phyloP scores from a whole-genome alignment of 2,888 invertebrate genomes.

The Trachelus tabidus region DNA sequence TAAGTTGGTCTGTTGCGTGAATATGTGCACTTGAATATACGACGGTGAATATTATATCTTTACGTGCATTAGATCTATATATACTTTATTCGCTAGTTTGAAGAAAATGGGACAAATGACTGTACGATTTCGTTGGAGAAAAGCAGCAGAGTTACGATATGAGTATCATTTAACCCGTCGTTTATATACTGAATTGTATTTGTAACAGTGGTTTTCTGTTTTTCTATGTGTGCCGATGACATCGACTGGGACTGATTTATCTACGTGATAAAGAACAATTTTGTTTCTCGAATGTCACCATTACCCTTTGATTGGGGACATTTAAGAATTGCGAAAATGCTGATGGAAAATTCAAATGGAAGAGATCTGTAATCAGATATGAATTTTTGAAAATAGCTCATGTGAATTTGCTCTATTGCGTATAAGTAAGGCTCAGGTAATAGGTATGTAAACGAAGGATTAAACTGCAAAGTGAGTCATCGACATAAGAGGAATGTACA shows the following conservation, averaged over 20 bases:
- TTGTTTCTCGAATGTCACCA: too few relatives aligned
- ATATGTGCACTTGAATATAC: neutral
- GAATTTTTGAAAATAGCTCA: too few relatives aligned
- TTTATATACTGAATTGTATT: neutral
- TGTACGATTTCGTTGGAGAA: too few relatives aligned
- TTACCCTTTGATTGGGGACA: too few relatives aligned
- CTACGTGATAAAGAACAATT: too few relatives aligned
- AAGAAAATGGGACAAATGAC: neutral
- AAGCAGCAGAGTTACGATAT: too few relatives aligned
- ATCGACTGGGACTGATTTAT: too few relatives aligned
- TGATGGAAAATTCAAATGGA: too few relatives aligned
- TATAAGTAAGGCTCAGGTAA: neutral
- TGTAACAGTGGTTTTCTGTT: too few relatives aligned
- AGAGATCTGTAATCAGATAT: too few relatives aligned
- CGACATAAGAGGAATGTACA: neutral
- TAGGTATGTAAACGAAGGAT: neutral
- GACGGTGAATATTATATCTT: neutral
- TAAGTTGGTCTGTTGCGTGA: neutral
- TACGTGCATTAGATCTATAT: neutral
- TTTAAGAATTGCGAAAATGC: too few relatives aligned
- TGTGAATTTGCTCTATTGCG: neutral
- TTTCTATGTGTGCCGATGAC: too few relatives aligned
- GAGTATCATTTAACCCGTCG: neutral
- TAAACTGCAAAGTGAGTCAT: neutral
- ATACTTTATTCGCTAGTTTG: neutral